Evolutionary conservation across 1,140 invertebrate species (phyloP).

Genomic region (Caenorhabditis tropicalis): DNA sequence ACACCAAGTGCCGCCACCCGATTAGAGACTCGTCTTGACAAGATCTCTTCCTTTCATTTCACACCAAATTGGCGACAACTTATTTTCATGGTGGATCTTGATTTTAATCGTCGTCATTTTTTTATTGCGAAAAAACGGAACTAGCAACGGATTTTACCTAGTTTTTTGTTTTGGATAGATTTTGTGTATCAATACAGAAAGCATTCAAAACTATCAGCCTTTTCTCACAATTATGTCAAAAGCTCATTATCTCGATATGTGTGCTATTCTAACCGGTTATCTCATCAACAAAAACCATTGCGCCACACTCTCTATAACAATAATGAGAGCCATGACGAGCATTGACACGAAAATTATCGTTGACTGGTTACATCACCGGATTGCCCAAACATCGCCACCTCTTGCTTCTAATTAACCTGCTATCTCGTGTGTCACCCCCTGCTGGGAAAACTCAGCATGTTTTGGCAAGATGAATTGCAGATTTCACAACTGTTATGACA

Average conservation of each 20-base stretch:
- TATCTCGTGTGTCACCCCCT: constrained; percentile 28
- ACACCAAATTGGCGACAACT: constrained; percentile 27
- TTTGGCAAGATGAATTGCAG: background rate
- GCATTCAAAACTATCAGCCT: background rate
- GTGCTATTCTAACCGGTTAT: constrained; percentile 23
- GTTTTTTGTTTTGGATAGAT: too few relatives aligned
- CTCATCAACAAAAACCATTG: constrained; percentile 33
- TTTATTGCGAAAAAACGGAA: background rate
- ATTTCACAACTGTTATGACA: background rate
- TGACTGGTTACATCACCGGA: background rate
- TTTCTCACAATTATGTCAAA: constrained; percentile 10
- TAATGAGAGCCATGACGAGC: constrained; percentile 31
- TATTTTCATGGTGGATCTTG: constrained; percentile 12
- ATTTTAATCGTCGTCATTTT: constrained; percentile 9
- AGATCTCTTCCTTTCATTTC: constrained; percentile 36
- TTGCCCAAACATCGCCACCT: background rate
- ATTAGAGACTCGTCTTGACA: constrained; percentile 42
- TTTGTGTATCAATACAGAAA: too few relatives aligned
- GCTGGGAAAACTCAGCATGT: constrained; percentile 4
- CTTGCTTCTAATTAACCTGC: constrained; percentile 17
- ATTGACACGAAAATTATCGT: constrained; percentile 21
- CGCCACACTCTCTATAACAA: constrained; percentile 3
- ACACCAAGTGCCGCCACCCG: constrained; percentile 34
- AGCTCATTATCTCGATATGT: background rate
- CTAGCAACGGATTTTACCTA: background rate